These are phyloP conservation scores for Mellivora capensis DNA, from an alignment of 2,113 vertebrate genomes.

Conservation along the genomic window DNA sequence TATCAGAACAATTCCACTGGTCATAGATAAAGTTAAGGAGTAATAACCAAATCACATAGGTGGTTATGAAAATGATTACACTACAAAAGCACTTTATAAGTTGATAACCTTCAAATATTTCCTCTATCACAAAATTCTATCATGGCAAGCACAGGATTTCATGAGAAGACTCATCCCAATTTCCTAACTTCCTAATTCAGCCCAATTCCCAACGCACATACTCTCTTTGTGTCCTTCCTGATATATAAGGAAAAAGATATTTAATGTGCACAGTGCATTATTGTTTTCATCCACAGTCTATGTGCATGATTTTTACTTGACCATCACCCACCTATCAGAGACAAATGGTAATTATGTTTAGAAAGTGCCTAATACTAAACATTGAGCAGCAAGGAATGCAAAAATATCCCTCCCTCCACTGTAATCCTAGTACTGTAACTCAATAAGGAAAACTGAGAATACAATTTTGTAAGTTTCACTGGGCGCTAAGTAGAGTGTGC, in stretches of 20 bases:
- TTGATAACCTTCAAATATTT: conserved; percentile 5
- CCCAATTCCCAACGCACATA: neutral
- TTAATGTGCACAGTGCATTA: neutral
- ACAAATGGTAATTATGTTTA: conserved; percentile 20
- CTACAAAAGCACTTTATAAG: neutral
- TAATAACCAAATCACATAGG: neutral
- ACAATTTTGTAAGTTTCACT: neutral
- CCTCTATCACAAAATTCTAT: neutral
- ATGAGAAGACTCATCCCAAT: neutral
- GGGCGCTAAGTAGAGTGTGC: neutral
- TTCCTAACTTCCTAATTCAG: conserved; percentile 37
- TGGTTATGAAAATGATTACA: neutral
- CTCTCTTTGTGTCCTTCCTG: neutral
- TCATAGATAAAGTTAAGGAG: neutral
- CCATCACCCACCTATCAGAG: neutral
- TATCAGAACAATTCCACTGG: neutral
- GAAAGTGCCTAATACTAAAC: neutral
- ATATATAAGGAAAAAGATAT: neutral
- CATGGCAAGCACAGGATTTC: neutral
- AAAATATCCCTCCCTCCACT: neutral
- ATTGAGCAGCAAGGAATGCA: neutral
- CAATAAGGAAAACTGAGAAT: neutral
- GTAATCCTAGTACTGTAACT: neutral
- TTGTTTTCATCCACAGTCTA: neutral
- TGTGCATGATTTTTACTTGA: conserved; percentile 15